Base-by-base conservation (phyloP, 2,888 invertebrate species). In the Ptilodon capucinus region DNA sequence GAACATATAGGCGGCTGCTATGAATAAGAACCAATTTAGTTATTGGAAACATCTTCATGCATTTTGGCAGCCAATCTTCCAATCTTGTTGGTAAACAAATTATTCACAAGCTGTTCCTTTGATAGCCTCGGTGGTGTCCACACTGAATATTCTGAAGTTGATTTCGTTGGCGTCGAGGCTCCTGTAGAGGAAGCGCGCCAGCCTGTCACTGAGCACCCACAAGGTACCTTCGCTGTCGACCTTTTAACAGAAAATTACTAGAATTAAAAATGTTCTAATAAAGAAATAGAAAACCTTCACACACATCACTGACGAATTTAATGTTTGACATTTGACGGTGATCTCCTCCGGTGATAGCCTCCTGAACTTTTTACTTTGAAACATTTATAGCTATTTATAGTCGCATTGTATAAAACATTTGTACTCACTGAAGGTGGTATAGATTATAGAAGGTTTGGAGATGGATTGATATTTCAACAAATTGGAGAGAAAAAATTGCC, bases 171-270 rank as follows among this genome's bases (percentile, higher is more conserved):
- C 89, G 72, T 95, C 93, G 44, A 96, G 81, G 7, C 87, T 86
- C 58, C 91, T 88, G 79, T 94, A 93, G 41, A 96, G 81, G 77
- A 95, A 96, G 7, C 92, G 88, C 0, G 96, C 95, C 92, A 96
- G 93, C 61, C 92, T 93, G 76, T 97, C 96, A 0, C 95, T 95
- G 2, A 97, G 91, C 11, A 96, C 92, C 96, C 96, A 97, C 8
- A 96, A 64, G 1, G 50, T 73, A 16, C 79, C 81, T 54, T 88
- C 86, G 18, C 77, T 73, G 60, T 94, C 94, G 42, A 94, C 86
- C 94, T 94, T 76, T 16, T 77, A 85, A 21, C 14, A 30, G 48
- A 51, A 30, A 42, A 34, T 7, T 28, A 49, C 21, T 5, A 36
- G 11, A 2, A 8, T 36, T 79, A 94, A 1, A 25, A 25, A 8